Evolutionary conservation across 2,797 vertebrate species (phyloP).

Genomic region (Chaetodon trifasciatus): DNA sequence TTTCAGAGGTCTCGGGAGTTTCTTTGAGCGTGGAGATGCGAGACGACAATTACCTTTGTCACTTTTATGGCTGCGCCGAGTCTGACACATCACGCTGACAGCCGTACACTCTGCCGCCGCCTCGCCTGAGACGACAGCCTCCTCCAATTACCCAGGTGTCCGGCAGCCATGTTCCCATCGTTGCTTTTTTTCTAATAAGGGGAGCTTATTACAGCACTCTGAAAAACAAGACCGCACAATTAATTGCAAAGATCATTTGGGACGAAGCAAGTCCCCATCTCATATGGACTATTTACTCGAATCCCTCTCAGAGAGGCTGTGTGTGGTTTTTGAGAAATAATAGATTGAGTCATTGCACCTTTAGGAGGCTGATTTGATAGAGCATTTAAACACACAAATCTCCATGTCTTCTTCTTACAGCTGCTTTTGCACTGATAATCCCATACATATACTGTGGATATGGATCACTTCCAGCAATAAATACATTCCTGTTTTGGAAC

Average conservation of each 20-base stretch:
- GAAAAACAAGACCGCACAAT: slow-evolving; percentile 38
- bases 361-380: slow-evolving; percentile 14
- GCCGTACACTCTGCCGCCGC: slow-evolving; percentile 5
- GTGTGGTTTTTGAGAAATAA: slow-evolving; percentile 26
- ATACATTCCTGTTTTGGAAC: neutral
- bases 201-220: slow-evolving; percentile 21
- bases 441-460: neutral
- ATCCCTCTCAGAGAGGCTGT: slow-evolving; percentile 34
- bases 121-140: slow-evolving; percentile 49
- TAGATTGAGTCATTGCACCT: slow-evolving; percentile 35
- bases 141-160: slow-evolving; percentile 68
- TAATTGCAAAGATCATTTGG: slow-evolving; percentile 52
- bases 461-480: neutral
- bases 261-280: slow-evolving; percentile 31
- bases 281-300: slow-evolving; percentile 30
- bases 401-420: slow-evolving; percentile 2
- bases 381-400: slow-evolving; percentile 27
- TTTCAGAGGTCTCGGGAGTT: slow-evolving; percentile 41
- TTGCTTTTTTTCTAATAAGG: slow-evolving; percentile 61
- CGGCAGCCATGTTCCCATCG: slow-evolving; percentile 46
- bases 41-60: slow-evolving; percentile 69
- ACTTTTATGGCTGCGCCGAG: slow-evolving; percentile 49
- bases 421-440: slow-evolving; percentile 8
- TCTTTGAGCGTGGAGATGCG: slow-evolving; percentile 31
- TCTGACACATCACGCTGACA: slow-evolving; percentile 58